Conservation (phyloP, 1,140 invertebrate genomes). For the Oncopeltus fasciatus region DNA sequence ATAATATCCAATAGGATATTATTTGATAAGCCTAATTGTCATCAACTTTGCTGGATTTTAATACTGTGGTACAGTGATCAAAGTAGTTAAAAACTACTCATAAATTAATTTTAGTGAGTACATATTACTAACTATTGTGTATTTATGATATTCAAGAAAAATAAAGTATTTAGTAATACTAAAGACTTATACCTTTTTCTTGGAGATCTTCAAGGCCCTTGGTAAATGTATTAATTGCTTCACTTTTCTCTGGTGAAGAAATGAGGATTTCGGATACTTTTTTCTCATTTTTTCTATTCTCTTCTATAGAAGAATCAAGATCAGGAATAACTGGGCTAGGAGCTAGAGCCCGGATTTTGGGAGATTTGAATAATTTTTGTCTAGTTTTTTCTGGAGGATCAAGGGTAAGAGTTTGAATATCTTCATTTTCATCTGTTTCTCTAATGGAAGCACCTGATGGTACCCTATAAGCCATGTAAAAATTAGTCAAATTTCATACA, state of each 20-base stretch:
- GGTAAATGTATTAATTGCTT: neutral
- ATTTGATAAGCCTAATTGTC: too few relatives aligned
- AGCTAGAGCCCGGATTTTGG: neutral
- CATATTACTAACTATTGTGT: too few relatives aligned
- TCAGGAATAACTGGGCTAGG: neutral
- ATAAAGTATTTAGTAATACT: too few relatives aligned
- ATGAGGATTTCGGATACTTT: slow-evolving; percentile 17
- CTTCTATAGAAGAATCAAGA: slow-evolving; percentile 17
- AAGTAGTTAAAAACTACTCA: too few relatives aligned
- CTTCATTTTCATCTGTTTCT: slow-evolving; percentile 15
- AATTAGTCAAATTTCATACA: too few relatives aligned
- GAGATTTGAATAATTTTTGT: slow-evolving; percentile 8
- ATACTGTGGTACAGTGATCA: too few relatives aligned
- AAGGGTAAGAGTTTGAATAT: slow-evolving; percentile 11
- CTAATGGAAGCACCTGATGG: neutral
- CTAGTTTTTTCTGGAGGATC: neutral
- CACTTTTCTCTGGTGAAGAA: neutral
- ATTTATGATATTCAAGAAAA: too few relatives aligned
- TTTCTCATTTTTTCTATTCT: slow-evolving; percentile 26
- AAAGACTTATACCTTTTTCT: neutral
- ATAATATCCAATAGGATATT: too few relatives aligned
- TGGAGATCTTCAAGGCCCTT: neutral
- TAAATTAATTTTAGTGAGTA: too few relatives aligned
- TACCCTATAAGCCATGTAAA: too few relatives aligned
- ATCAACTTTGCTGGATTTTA: too few relatives aligned